Base-by-base conservation (phyloP, 2,888 invertebrate species). In the Chaetogeoica ovagalla region DNA sequence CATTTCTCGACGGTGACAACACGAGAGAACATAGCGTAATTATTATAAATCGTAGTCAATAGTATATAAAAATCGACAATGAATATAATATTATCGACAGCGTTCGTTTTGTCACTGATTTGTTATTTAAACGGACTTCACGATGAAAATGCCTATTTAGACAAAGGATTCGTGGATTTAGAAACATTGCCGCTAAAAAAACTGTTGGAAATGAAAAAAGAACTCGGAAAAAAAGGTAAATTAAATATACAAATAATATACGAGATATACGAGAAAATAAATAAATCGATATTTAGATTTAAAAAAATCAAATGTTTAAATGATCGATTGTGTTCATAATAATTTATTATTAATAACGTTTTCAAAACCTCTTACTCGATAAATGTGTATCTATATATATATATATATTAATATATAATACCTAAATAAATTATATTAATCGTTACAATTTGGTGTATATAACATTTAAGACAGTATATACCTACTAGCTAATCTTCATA, bases 161-260 rank as follows among this genome's bases (percentile, higher is more conserved):
- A 62, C 21, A 48, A 17, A 60, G 60, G 9, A 77, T 9, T n/a
- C 17, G 19, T 77, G 30, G 48, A 77, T 69, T 69, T 77, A 19
- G 60, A 77, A 69, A 30, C 69, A 60, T 52, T 77, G 21, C 76
- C 76, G 1, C 52, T 77, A 57, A 21, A 77, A 37, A 77, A 77
- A 69, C 15, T 77, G 13, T 60, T 77, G 30, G 52, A 77, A 69
- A 69, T 77, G 68, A 77, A 77, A 60, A 69, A 77, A 77, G 76
- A 59, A 62, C 76, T 77, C n/a, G 15, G 19, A 17, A 68, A 48
- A 69, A 69, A 68, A 69, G 60, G 76, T 77, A 62, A 60, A 30
- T 60, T 30, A 23, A 30, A n/a, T n/a, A n/a, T n/a, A n/a, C n/a
- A n/a, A 4, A 30, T 30, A 2, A 4, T 30, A 9, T 13, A n/a